These are phyloP conservation scores for Pantala flavescens DNA, from an alignment of 1,140 invertebrate genomes.

Conservation along the genomic window DNA sequence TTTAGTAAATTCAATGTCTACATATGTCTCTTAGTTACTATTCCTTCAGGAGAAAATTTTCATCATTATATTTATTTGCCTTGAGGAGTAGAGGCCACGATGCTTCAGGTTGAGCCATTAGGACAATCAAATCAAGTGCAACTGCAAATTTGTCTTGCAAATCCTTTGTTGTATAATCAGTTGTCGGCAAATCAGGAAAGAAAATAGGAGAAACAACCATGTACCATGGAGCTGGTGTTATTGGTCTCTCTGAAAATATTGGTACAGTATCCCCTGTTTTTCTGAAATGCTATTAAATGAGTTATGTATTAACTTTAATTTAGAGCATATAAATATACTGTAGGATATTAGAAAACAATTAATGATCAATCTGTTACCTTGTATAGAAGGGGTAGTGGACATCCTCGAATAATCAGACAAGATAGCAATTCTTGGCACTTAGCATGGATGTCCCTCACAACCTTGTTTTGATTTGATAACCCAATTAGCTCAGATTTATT, in stretches of 20 bases:
- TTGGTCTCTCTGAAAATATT: slow-evolving; percentile 38
- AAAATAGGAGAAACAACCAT: slow-evolving; percentile 50
- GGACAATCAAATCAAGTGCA: slow-evolving; percentile 54
- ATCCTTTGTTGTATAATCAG: slow-evolving; percentile 32
- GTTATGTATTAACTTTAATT: neutral
- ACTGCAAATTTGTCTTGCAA: slow-evolving; percentile 45
- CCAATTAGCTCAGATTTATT: slow-evolving; percentile 51
- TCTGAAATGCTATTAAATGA: slow-evolving; percentile 39
- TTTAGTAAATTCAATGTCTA: no score
- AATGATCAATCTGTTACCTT: slow-evolving; percentile 44
- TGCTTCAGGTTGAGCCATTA: slow-evolving; percentile 61
- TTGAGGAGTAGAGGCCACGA: slow-evolving; percentile 61
- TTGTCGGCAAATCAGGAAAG: slow-evolving; percentile 38
- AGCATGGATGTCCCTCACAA: slow-evolving; percentile 60
- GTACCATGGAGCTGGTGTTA: slow-evolving; percentile 51
- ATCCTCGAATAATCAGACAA: slow-evolving; percentile 56
- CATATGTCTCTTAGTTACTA: no score
- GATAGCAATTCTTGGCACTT: slow-evolving; percentile 64
- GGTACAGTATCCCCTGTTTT: slow-evolving; percentile 43
- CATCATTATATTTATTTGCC: slow-evolving; percentile 31
- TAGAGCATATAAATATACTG: no score
- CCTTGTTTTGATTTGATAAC: slow-evolving; percentile 39
- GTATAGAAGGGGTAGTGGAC: slow-evolving; percentile 55
- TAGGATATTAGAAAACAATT: neutral
- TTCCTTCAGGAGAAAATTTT: no score